A percentile compares a stretch with the other conserved stretches of the same genome.
Evolutionary conservation across 2,888 invertebrate species (phyloP).

Genomic region (Harmothoe impar): DNA sequence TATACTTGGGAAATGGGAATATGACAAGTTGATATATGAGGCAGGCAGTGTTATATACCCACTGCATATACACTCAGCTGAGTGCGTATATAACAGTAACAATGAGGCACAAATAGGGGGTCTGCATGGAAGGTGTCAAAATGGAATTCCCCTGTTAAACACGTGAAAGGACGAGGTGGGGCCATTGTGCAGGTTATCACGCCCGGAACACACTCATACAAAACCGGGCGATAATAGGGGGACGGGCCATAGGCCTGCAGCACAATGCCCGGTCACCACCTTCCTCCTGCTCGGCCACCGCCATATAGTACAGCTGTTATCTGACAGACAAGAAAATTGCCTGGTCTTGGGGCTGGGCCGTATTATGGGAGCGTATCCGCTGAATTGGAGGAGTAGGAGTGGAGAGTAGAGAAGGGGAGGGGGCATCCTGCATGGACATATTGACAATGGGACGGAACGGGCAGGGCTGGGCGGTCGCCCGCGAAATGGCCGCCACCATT

Average conservation of each 20-base stretch:
- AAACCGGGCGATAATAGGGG: conserved; percentile 41
- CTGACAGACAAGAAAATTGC: conserved; percentile 56
- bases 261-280: conserved; percentile 11
- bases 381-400: conserved; percentile 4
- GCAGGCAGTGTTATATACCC: neutral
- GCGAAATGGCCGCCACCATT: conserved; percentile 13
- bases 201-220: neutral
- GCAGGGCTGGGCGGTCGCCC: neutral
- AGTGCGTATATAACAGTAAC: neutral
- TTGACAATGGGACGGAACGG: neutral
- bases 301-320: conserved; percentile 60
- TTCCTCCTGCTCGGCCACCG: conserved; percentile 16
- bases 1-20: neutral
- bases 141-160: neutral
- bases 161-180: neutral
- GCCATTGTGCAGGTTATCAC: conserved; percentile 19
- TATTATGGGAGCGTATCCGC: conserved; percentile 30
- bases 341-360: conserved; percentile 41
- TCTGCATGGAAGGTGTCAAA: neutral
- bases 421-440: neutral
- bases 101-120: neutral
- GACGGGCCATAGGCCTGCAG: neutral
- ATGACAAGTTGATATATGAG: too few relatives aligned
- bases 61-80: conserved; percentile 3
- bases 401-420: too few relatives aligned